A percentile compares a stretch with the other conserved stretches of the same genome.
Evolutionary conservation across 35 echinoderm and acorn worm species (phyloP).

Genomic region (Ptychodera flava): DNA sequence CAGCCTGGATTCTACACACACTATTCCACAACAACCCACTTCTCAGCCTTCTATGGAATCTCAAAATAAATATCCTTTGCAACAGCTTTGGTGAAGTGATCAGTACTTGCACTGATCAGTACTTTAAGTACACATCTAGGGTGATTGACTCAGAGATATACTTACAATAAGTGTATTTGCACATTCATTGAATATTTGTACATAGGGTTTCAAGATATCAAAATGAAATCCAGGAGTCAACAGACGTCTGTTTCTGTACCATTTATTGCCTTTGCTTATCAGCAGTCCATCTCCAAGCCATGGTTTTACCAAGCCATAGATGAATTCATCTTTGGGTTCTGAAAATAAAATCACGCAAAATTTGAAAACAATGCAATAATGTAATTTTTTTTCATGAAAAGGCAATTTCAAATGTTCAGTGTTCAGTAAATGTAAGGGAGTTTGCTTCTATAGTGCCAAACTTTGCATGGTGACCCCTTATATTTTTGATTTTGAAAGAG

Average conservation of each 20-base stretch:
- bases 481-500: no score
- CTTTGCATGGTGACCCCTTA: not conserved
- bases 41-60: not conserved
- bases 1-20: not conserved
- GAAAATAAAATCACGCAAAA: not conserved
- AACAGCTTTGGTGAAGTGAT: not conserved
- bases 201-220: constrained; percentile 32
- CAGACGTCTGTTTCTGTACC: constrained; percentile 15
- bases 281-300: constrained; percentile 30
- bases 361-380: no score
- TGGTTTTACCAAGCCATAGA: constrained; percentile 20
- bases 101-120: not conserved
- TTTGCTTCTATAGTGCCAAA: not conserved
- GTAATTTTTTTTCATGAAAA: no score
- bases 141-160: no score
- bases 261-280: constrained; percentile 11
- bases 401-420: not conserved
- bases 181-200: constrained; percentile 19
- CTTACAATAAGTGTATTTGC: constrained; percentile 14
- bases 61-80: not conserved
- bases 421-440: not conserved
- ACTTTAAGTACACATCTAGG: no score
- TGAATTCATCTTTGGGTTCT: constrained; percentile 22
- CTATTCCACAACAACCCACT: not conserved
- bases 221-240: constrained; percentile 31